phyloP scores from a whole-genome alignment of 2,888 invertebrate species.

The Argyra leucocephala region DNA sequence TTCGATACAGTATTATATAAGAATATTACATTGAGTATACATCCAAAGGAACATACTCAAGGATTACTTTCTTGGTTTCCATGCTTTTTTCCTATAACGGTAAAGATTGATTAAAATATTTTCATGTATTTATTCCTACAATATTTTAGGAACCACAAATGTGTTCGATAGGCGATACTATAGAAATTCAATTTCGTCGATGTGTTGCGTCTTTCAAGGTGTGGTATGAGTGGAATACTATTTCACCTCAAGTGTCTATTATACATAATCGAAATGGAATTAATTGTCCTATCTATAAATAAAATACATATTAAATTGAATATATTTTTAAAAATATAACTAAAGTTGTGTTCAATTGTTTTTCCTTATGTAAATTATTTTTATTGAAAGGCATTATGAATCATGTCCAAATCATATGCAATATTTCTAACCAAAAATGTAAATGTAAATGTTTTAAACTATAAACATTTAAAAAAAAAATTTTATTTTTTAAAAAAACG shows the following conservation, averaged over 20 bases:
- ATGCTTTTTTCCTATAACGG: constrained; percentile 81
- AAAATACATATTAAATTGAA: too few relatives aligned
- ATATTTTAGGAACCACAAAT: constrained; percentile 41
- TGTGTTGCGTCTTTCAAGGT: constrained; percentile 68
- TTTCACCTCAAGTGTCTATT: constrained; percentile 30
- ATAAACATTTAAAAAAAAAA: too few relatives aligned
- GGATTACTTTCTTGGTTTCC: constrained; percentile 99
- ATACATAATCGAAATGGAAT: constrained; percentile 38
- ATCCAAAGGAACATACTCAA: constrained; percentile 76
- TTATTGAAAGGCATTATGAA: too few relatives aligned
- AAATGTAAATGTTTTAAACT: too few relatives aligned
- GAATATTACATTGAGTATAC: constrained; percentile 76
- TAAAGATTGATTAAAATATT: constrained; percentile 37
- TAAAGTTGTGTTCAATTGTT: too few relatives aligned
- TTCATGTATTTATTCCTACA: neutral
- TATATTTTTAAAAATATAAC: too few relatives aligned
- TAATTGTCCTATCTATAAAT: constrained; percentile 30
- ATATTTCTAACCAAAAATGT: too few relatives aligned
- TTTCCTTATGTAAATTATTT: too few relatives aligned
- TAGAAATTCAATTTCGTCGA: constrained; percentile 82
- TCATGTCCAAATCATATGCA: too few relatives aligned
- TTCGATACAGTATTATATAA: constrained; percentile 84
- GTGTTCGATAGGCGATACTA: constrained; percentile 57
- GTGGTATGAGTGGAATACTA: constrained; percentile 89
- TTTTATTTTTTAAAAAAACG: too few relatives aligned